Conservation (phyloP, 2,888 invertebrate genomes). For the Perithous albicinctus region DNA sequence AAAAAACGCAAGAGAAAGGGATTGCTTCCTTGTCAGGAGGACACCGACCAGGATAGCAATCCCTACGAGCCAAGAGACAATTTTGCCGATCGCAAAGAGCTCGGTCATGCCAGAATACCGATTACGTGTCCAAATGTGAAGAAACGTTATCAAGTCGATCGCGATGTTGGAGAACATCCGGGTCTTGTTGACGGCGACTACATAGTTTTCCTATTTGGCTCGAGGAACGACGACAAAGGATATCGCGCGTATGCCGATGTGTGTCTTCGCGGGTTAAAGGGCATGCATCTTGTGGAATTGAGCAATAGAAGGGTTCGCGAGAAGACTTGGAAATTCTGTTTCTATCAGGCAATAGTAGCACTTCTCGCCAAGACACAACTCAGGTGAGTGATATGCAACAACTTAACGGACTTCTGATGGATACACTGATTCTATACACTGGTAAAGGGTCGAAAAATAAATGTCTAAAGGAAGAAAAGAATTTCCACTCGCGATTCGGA, state of each 20-base stretch:
- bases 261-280: slow-evolving; percentile 77
- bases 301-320: slow-evolving; percentile 68
- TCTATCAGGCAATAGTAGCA: slow-evolving; percentile 79
- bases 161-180: slow-evolving; percentile 74
- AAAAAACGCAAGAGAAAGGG: slow-evolving; percentile 68
- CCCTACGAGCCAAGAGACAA: slow-evolving; percentile 70
- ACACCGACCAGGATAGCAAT: slow-evolving; percentile 51
- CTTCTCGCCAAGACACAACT: slow-evolving; percentile 80
- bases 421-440: not conserved
- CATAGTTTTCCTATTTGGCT: slow-evolving; percentile 71
- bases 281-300: slow-evolving; percentile 80
- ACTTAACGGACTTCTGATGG: too few relatives aligned
- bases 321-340: slow-evolving; percentile 82
- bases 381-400: slow-evolving; percentile 71
- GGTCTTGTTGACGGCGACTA: slow-evolving; percentile 81
- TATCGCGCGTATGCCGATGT: slow-evolving; percentile 74
- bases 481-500: not conserved
- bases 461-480: not conserved
- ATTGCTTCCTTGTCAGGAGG: slow-evolving; percentile 71
- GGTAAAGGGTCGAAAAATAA: not conserved
- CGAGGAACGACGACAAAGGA: slow-evolving; percentile 58
- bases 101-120: slow-evolving; percentile 79
- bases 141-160: slow-evolving; percentile 71
- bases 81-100: slow-evolving; percentile 75
- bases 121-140: slow-evolving; percentile 51